Percentiles rank a stretch among this genome's conserved stretches.
Evolutionary conservation across 2,888 invertebrate species (phyloP).

Genomic region (Pycnomerus fuliginosus): DNA sequence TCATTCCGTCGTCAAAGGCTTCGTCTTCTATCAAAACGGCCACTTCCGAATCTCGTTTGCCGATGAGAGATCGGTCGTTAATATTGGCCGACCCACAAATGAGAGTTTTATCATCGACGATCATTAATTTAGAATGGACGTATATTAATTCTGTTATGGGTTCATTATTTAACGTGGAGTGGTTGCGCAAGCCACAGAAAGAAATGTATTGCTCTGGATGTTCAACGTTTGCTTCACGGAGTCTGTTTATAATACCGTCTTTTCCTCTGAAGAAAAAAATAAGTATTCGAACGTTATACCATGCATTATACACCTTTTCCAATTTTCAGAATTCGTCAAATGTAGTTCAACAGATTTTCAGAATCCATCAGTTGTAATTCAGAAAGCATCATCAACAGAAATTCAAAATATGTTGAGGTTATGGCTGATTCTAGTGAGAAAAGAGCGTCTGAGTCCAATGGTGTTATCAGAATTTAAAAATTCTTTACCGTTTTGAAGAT

Average conservation of each 20-base stretch:
- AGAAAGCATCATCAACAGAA: too few species aligned
- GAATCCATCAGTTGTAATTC: too few species aligned
- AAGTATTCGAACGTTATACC: too few species aligned
- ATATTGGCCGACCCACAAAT: slow-evolving; percentile 99
- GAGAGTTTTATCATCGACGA: slow-evolving; percentile 86
- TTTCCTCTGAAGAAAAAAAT: slow-evolving; percentile 65
- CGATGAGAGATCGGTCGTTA: slow-evolving; percentile 93
- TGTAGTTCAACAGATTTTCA: too few species aligned
- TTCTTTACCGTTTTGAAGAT: too few species aligned
- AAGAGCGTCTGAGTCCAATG: too few species aligned
- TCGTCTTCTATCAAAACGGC: slow-evolving; percentile 87
- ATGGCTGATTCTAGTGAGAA: too few species aligned
- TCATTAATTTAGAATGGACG: slow-evolving; percentile 95
- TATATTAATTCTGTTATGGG: slow-evolving; percentile 93
- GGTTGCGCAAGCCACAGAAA: slow-evolving; percentile 86
- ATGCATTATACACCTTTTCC: too few species aligned
- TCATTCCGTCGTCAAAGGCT: slow-evolving; percentile 73
- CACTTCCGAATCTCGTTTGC: slow-evolving; percentile 92
- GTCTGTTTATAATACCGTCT: slow-evolving; percentile 76
- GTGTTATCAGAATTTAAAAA: too few species aligned
- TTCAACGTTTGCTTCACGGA: slow-evolving; percentile 74
- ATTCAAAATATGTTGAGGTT: too few species aligned
- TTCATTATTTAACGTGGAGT: slow-evolving; percentile 74
- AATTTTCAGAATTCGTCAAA: too few species aligned
- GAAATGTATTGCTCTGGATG: slow-evolving; percentile 85